phyloP scores from a whole-genome alignment of 2,113 vertebrate genomes.

The Callithrix jacchus region DNA sequence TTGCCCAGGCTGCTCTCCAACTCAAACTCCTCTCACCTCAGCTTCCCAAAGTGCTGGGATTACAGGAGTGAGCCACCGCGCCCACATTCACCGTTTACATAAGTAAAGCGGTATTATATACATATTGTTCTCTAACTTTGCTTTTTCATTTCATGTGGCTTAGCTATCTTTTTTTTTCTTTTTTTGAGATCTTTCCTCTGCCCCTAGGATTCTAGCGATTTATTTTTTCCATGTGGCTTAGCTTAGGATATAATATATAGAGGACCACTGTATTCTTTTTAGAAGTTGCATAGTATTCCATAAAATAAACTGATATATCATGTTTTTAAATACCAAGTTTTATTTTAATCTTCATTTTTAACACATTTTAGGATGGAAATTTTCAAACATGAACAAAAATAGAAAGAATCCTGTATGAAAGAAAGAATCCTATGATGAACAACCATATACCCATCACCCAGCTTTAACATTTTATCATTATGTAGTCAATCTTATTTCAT shows the following conservation, averaged over 20 bases:
- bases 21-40: no score
- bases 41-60: no score
- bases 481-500: background rate
- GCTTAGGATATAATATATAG: background rate
- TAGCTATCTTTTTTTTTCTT: no score
- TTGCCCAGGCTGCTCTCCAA: no score
- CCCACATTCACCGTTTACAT: background rate
- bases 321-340: background rate
- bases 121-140: background rate
- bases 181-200: no score
- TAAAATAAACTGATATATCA: background rate
- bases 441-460: background rate
- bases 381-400: constrained; percentile 7
- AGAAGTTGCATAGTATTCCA: background rate
- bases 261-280: background rate
- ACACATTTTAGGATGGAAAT: background rate
- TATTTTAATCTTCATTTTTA: constrained; percentile 11
- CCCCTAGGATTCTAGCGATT: no score
- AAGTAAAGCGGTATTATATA: background rate
- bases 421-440: background rate
- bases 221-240: background rate
- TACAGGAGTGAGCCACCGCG: no score
- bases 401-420: background rate
- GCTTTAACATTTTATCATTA: background rate
- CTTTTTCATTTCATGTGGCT: background rate